Evolutionary conservation across 2,113 vertebrate genomes (phyloP).

Genomic region (Anguilla rostrata): DNA sequence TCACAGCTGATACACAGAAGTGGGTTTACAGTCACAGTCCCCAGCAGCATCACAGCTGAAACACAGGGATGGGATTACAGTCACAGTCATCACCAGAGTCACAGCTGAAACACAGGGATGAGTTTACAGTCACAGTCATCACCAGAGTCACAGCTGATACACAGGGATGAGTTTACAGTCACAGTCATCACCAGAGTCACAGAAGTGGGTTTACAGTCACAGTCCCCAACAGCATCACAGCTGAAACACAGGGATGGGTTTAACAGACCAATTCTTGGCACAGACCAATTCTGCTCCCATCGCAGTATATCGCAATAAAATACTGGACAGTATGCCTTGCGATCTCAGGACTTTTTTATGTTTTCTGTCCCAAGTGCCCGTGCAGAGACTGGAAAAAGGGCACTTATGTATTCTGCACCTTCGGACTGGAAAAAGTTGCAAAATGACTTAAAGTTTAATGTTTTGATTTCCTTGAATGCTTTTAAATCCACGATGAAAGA

Average conservation of each 20-base stretch:
- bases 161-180: neutral
- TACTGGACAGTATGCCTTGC: too few species aligned
- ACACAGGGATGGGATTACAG: slow-evolving; percentile 5
- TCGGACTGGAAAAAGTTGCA: too few species aligned
- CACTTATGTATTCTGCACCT: too few species aligned
- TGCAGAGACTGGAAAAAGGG: too few species aligned
- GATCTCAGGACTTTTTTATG: too few species aligned
- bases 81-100: slow-evolving; percentile 63
- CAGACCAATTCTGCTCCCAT: too few species aligned
- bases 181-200: slow-evolving; percentile 52
- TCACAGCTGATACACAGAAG: slow-evolving; percentile 59
- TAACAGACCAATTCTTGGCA: neutral
- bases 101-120: slow-evolving; percentile 54
- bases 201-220: slow-evolving; percentile 24
- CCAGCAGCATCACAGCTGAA: slow-evolving; percentile 72
- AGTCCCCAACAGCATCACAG: slow-evolving; percentile 69
- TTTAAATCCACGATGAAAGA: too few species aligned
- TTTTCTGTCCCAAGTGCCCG: too few species aligned
- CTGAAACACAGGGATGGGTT: slow-evolving; percentile 40
- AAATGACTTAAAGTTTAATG: too few species aligned
- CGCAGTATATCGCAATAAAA: too few species aligned
- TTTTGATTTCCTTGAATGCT: too few species aligned
- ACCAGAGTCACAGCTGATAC: slow-evolving; percentile 70
- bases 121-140: slow-evolving; percentile 33
- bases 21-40: neutral